Percentiles rank a stretch among this genome's conserved stretches.
Conservation (phyloP, 2,888 invertebrate genomes). For the Tyria jacobaeae region DNA sequence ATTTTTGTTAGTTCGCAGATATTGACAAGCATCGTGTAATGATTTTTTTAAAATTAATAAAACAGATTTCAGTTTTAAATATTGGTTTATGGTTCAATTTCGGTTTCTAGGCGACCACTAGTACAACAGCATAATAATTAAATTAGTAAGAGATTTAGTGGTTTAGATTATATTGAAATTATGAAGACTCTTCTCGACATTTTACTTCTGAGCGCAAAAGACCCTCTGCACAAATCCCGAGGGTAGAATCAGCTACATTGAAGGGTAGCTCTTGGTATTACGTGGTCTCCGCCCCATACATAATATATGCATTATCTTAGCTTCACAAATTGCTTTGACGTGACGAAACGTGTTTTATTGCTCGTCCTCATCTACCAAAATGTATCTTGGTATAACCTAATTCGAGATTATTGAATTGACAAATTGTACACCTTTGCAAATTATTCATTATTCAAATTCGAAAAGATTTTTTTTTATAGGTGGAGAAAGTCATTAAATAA, state of each 20-base stretch:
- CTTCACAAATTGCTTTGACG: conserved; percentile 58
- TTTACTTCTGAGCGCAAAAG: conserved; percentile 50
- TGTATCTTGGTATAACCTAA: conserved; percentile 3
- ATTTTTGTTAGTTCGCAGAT: no score
- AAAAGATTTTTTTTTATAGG: neutral
- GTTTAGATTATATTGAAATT: conserved; percentile 14
- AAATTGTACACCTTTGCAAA: neutral
- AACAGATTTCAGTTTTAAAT: no score
- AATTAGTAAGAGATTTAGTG: conserved; percentile 3
- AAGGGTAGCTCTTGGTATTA: conserved; percentile 61
- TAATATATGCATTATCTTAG: conserved; percentile 66
- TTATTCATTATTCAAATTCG: neutral
- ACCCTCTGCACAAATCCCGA: conserved; percentile 56
- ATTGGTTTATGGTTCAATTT: no score
- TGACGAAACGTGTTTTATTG: conserved; percentile 57
- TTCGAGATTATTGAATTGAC: conserved; percentile 2
- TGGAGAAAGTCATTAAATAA: no score
- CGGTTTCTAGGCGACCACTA: no score
- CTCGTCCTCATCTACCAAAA: conserved; percentile 40
- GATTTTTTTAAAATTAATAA: no score
- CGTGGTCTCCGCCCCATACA: conserved; percentile 61
- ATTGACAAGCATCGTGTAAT: no score
- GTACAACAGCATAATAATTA: no score
- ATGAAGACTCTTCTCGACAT: conserved; percentile 49
- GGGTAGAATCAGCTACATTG: conserved; percentile 67